Evolutionary conservation across 2,113 vertebrate species (phyloP).

Genomic region (Percina caprodes): DNA sequence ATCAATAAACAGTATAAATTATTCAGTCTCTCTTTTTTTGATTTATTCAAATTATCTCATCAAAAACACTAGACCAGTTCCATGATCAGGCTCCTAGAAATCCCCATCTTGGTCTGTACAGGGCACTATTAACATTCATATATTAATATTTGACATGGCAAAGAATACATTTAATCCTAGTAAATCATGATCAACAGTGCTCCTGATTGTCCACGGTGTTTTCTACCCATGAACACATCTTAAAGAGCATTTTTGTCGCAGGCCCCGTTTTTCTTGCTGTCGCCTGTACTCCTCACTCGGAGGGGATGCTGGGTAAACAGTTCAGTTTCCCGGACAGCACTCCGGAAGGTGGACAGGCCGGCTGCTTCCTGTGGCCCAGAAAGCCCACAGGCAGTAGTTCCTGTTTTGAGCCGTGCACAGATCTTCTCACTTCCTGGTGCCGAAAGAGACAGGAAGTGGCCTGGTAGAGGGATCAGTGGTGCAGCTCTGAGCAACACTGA

Average conservation of each 20-base stretch:
- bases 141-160: background rate
- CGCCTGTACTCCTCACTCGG: background rate
- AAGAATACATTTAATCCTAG: background rate
- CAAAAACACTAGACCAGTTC: background rate
- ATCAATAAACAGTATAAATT: too few relatives aligned
- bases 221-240: background rate
- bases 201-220: background rate
- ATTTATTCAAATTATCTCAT: background rate
- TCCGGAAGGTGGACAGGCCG: slow-evolving; percentile 68
- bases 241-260: background rate
- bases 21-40: too few relatives aligned
- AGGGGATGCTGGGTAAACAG: slow-evolving; percentile 59
- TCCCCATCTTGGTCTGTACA: background rate
- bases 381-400: slow-evolving; percentile 66
- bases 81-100: background rate
- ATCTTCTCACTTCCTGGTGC: slow-evolving; percentile 63
- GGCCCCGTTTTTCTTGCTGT: background rate
- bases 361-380: slow-evolving; percentile 76
- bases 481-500: background rate
- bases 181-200: background rate
- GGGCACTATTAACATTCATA: background rate
- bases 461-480: slow-evolving; percentile 55
- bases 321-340: slow-evolving; percentile 56
- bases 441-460: slow-evolving; percentile 62
- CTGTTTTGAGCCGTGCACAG: slow-evolving; percentile 74